Conservation (phyloP, 2,113 vertebrate genomes). For the Siniperca knerii region DNA sequence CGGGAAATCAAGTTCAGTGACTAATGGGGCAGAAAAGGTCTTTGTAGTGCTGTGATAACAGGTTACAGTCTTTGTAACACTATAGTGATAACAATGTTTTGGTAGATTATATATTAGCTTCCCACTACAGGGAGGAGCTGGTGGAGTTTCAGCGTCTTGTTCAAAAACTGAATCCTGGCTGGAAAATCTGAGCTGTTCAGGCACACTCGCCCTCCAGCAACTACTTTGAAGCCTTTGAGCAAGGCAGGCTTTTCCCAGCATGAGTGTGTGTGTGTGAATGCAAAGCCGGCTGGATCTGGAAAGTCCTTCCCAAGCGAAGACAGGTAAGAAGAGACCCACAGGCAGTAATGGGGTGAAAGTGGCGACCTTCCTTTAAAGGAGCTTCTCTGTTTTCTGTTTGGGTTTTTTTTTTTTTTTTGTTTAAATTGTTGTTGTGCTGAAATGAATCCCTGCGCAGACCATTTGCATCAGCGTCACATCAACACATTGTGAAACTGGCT, state of each 20-base stretch:
- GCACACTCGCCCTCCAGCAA: neutral
- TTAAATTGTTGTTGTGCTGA: neutral
- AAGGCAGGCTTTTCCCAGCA: neutral
- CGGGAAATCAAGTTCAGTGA: neutral
- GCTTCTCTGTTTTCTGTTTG: constrained; percentile 30
- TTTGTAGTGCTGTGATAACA: constrained; percentile 20
- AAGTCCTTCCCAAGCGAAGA: neutral
- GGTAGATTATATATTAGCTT: constrained; percentile 45
- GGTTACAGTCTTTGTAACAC: neutral
- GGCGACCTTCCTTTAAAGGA: constrained; percentile 6
- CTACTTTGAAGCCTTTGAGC: constrained; percentile 1
- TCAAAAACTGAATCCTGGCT: neutral
- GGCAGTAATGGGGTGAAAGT: neutral
- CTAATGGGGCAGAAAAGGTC: neutral
- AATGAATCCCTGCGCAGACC: constrained; percentile 54
- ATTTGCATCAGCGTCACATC: constrained; percentile 83
- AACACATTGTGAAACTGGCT: constrained; percentile 85
- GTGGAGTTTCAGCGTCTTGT: neutral
- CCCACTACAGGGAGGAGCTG: constrained; percentile 38
- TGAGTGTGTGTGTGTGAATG: neutral
- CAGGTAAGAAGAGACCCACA: neutral
- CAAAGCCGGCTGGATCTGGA: neutral
- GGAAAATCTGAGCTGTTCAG: neutral
- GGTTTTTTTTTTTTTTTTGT: neutral
- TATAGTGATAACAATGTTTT: constrained; percentile 40